phyloP scores from a whole-genome alignment of 2,797 vertebrate species.

The Lerista edwardsae region DNA sequence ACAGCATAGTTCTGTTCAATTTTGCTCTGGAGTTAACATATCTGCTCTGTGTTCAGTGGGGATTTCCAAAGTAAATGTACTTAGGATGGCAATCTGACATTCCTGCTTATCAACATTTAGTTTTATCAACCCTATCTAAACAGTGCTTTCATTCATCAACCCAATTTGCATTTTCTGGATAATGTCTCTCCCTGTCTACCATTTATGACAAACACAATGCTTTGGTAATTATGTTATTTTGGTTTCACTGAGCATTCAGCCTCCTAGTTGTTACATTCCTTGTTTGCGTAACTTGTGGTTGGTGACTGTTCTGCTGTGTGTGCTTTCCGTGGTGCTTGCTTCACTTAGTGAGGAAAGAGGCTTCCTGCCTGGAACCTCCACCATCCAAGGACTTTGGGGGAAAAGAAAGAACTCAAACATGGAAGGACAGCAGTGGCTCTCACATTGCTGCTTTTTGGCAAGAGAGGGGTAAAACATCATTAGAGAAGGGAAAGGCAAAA shows the following conservation, averaged over 20 bases:
- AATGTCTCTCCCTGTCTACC: neutral
- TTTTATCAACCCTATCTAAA: neutral
- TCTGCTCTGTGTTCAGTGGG: too few species aligned
- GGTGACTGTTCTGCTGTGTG: neutral
- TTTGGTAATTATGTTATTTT: neutral
- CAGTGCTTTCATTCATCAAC: neutral
- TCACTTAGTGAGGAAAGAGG: neutral
- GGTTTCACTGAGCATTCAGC: neutral
- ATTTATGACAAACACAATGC: neutral
- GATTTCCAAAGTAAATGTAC: too few species aligned
- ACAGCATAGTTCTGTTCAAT: neutral
- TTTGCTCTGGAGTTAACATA: too few species aligned
- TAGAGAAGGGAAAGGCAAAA: neutral
- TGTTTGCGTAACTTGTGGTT: neutral
- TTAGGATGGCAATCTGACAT: neutral
- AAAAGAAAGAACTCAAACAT: neutral
- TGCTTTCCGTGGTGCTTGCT: neutral
- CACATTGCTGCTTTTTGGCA: neutral
- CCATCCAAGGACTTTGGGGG: neutral
- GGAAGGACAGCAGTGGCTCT: neutral
- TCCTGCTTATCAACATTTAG: neutral
- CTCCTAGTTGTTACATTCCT: neutral
- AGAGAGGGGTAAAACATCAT: neutral
- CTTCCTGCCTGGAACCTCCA: neutral
- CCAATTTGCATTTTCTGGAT: neutral